Evolutionary conservation across 2,113 vertebrate species (phyloP).

Genomic region (Melanotaenia duboulayi): DNA sequence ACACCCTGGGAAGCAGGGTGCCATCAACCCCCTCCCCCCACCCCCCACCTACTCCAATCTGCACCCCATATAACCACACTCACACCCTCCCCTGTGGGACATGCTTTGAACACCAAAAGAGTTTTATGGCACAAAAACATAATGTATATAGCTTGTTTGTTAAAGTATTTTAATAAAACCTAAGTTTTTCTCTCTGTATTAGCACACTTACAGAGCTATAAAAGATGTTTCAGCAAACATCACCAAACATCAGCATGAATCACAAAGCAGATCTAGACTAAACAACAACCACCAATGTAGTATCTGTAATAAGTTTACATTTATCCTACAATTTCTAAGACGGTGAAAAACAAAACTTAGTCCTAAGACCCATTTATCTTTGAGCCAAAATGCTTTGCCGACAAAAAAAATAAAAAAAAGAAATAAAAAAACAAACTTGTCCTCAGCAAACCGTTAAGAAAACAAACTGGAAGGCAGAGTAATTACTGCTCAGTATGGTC

Average conservation of each 20-base stretch:
- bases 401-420: not conserved
- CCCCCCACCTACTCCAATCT: no score
- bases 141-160: not conserved
- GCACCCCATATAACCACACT: no score
- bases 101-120: not conserved
- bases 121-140: not conserved
- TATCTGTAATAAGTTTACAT: not conserved
- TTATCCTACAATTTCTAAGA: constrained; percentile 21
- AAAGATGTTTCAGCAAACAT: no score
- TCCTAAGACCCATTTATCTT: no score
- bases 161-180: no score
- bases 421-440: constrained; percentile 10
- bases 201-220: no score
- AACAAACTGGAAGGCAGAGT: not conserved
- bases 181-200: no score
- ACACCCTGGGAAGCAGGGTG: no score
- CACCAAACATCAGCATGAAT: not conserved
- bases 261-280: not conserved
- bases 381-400: no score
- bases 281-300: not conserved
- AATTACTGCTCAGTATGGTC: not conserved
- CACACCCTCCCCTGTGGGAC: no score
- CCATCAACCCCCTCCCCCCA: no score
- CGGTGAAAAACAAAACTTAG: no score
- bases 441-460: not conserved